phyloP scores from a whole-genome alignment of 2,888 invertebrate genomes.

The Caenorhabditis doughertyi region DNA sequence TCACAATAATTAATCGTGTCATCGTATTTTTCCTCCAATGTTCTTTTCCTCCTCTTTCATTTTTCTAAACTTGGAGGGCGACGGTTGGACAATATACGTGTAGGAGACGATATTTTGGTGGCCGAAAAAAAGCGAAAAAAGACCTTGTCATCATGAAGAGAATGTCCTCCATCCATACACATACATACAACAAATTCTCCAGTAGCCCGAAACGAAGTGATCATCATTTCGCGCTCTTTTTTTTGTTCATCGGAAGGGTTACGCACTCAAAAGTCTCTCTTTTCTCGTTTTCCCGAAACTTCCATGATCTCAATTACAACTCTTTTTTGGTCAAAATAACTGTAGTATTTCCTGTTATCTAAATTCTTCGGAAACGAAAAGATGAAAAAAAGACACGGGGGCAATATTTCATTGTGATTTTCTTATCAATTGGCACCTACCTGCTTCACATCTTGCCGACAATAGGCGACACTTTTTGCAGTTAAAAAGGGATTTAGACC shows the following conservation, averaged over 20 bases:
- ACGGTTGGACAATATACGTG: background rate
- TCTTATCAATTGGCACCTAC: conserved; percentile 49
- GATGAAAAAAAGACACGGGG: background rate
- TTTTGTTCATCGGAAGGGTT: background rate
- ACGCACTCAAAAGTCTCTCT: conserved; percentile 4
- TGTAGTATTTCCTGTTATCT: conserved; percentile 9
- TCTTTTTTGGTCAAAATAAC: conserved; percentile 31
- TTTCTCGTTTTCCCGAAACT: conserved; percentile 11
- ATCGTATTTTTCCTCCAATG: conserved; percentile 21
- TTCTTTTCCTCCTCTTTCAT: background rate
- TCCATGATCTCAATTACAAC: conserved; percentile 49
- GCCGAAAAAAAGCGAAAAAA: conserved; percentile 8
- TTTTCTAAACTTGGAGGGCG: conserved; percentile 11
- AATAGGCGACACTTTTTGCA: conserved; percentile 8
- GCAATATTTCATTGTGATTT: conserved; percentile 45
- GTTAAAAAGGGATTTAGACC: conserved; percentile 4
- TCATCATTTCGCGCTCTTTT: conserved; percentile 35
- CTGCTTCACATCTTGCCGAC: conserved; percentile 39
- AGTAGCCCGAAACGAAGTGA: conserved; percentile 29
- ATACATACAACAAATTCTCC: conserved; percentile 11
- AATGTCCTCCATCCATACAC: conserved; percentile 16
- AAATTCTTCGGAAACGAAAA: background rate
- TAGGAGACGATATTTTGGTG: conserved; percentile 20
- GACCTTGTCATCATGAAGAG: conserved; percentile 10
- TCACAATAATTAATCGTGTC: conserved; percentile 57